Evolutionary conservation across 2,113 vertebrate genomes (phyloP).

Genomic region (Phalacrocorax brasilianus): DNA sequence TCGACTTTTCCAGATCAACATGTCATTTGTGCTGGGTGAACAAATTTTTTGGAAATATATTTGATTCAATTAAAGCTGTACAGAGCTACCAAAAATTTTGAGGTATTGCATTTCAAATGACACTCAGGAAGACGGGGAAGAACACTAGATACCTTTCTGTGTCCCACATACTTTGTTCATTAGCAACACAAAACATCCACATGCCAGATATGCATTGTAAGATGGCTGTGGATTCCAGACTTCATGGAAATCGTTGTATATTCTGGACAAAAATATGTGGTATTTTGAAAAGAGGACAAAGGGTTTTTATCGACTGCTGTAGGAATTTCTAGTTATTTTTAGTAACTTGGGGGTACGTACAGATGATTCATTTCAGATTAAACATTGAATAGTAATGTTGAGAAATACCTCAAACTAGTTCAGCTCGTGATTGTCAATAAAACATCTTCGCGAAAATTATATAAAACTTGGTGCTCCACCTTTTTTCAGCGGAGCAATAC

Average conservation of each 20-base stretch:
- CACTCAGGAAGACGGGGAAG: neutral
- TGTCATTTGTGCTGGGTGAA: slow-evolving; percentile 61
- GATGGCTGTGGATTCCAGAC: neutral
- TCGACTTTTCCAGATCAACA: slow-evolving; percentile 59
- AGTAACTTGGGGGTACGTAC: neutral
- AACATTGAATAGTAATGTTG: neutral
- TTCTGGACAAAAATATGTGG: neutral
- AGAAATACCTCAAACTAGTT: neutral
- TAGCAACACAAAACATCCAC: neutral
- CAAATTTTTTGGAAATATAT: slow-evolving; percentile 31
- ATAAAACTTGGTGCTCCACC: neutral
- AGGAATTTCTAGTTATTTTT: neutral
- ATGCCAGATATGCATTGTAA: neutral
- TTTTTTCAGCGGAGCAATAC: neutral
- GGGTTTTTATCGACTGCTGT: neutral
- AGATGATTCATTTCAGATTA: neutral
- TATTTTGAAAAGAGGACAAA: neutral
- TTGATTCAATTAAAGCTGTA: slow-evolving; percentile 46
- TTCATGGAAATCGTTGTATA: neutral
- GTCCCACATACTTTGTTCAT: neutral
- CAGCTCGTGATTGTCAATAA: neutral
- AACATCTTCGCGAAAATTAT: neutral
- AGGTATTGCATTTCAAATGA: neutral
- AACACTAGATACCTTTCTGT: accelerated
- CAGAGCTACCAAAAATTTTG: neutral